These are phyloP conservation scores for Plecotus auritus DNA, from an alignment of 2,113 vertebrate genomes.

Conservation along the genomic window DNA sequence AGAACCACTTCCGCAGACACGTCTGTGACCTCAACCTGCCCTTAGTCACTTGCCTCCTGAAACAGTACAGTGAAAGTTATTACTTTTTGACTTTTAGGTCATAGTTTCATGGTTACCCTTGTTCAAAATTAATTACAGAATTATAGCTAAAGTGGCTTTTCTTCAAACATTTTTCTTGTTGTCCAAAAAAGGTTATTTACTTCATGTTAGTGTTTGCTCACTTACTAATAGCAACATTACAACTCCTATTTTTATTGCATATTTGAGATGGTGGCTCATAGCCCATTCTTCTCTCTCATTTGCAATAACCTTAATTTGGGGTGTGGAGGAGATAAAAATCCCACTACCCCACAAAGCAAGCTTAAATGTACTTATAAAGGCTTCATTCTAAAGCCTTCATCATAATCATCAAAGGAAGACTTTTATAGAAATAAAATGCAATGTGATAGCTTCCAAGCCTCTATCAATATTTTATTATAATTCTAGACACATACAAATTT, in stretches of 20 bases:
- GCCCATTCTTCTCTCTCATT: background rate
- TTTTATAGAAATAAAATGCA: conserved; percentile 13
- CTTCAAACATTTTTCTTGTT: background rate
- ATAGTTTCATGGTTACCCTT: background rate
- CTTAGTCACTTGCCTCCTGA: background rate
- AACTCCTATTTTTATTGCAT: background rate
- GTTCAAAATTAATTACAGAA: conserved; percentile 2
- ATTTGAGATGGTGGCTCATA: background rate
- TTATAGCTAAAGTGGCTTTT: background rate
- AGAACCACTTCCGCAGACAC: background rate
- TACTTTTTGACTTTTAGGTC: background rate
- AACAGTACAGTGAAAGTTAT: background rate
- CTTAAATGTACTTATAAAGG: background rate
- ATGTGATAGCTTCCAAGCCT: background rate
- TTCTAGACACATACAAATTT: background rate
- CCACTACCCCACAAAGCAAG: background rate
- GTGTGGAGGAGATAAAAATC: background rate
- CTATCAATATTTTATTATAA: background rate
- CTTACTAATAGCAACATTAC: background rate
- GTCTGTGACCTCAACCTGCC: background rate
- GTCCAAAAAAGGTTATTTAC: background rate
- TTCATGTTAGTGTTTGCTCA: background rate
- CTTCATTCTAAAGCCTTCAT: background rate
- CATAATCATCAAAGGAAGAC: background rate
- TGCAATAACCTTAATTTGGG: background rate